A percentile compares a stretch with the other conserved stretches of the same genome.
Conservation (phyloP, 2,113 vertebrate species). For the Petrocephalus zakoni region DNA sequence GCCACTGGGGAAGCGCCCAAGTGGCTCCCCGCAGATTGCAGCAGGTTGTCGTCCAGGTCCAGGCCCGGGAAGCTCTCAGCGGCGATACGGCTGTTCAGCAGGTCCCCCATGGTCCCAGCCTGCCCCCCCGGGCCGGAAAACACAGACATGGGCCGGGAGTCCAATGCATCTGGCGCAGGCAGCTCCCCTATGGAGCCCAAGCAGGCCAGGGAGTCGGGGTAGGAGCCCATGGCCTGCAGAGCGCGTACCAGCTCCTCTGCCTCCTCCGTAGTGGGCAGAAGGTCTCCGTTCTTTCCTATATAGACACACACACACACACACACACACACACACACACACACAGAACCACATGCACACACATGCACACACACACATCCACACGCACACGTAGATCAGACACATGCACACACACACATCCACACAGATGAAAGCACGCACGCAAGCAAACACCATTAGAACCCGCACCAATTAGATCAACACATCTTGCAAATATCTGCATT, state of each 20-base stretch:
- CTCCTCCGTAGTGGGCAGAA: constrained; percentile 94
- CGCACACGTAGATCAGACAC: neutral
- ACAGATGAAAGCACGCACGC: neutral
- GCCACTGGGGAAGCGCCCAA: constrained; percentile 70
- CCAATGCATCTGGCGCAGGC: constrained; percentile 72
- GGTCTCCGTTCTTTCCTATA: constrained; percentile 89
- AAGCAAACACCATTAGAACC: neutral
- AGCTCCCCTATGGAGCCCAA: constrained; percentile 92
- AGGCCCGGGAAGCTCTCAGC: constrained; percentile 85
- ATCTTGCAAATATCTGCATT: neutral
- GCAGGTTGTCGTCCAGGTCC: constrained; percentile 90
- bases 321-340: neutral
- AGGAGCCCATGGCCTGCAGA: constrained; percentile 86
- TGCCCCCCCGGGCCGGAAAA: constrained; percentile 70
- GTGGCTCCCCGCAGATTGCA: constrained; percentile 79
- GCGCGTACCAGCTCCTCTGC: constrained; percentile 95
- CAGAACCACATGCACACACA: neutral
- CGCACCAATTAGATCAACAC: neutral
- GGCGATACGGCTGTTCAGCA: constrained; percentile 84
- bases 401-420: neutral
- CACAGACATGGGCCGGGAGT: constrained; percentile 70
- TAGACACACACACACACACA: constrained; percentile 29
- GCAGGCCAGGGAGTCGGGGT: constrained; percentile 85
- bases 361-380: no score
- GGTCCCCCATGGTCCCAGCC: constrained; percentile 79